Evolutionary conservation across 1,140 invertebrate species (phyloP), one percentile per base, ranked within the genome.

Genomic region (Stenopsyche tienmushanensis): DNA sequence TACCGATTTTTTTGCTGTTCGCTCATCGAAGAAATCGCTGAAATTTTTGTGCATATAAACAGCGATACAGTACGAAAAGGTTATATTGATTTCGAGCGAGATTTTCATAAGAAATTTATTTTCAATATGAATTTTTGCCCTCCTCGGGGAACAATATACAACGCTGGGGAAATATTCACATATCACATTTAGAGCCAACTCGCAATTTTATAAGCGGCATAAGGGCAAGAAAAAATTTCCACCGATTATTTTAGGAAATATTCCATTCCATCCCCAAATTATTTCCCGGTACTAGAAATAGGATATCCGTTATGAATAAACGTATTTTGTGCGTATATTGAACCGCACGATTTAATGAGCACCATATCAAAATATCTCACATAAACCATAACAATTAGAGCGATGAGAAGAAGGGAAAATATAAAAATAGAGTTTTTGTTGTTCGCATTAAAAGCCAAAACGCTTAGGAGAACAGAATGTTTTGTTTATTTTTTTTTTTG

Each of bases 401-500:
- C 24, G 45, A 18, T 9, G 45, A 10, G 2, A 17, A 2, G 3
- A 52, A 52, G 3, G 20, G 39, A 54, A 54, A 54, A 29, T 34
- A 29, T 29, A 18, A 2, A 15, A 17, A 34, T 29, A 54, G 17
- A 29, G 39, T 29, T 54, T 54, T 54, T 23, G 52, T 34, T n/a
- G 17, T 54, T 29, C 3, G 21, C 20, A 34, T 54, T 34, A 5
- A 54, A 54, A 29, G 21, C 52, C 21, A 54, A 15, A 34, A 54
- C 25, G 52, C 23, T 54, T 54, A 34, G 15, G 8, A 9, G 25
- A 18, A 54, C 29, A 54, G 39, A 18, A 9, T 9, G 24, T 54
- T 54, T 54, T 54, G 52, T 54, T 54, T 54, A 54, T 34, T 54
- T 54, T 54, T 54, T 54, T 15, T 25, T 25, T 29, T 25, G 10